These are phyloP conservation scores for Trichosurus vulpecula DNA, from an alignment of 2,797 vertebrate species.

Conservation along the genomic window DNA sequence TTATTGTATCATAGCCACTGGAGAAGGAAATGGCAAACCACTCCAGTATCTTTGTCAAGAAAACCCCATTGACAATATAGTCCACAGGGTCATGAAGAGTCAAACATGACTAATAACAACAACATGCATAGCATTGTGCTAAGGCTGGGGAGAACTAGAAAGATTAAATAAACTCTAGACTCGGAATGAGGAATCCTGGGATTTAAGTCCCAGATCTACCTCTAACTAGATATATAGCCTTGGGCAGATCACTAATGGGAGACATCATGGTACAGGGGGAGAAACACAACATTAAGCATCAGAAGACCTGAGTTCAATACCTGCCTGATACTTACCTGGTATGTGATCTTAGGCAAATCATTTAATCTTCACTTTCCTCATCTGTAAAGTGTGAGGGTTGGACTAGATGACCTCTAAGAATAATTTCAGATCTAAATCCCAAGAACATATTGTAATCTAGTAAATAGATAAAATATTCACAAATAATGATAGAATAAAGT, in stretches of 20 bases:
- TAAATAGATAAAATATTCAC: neutral
- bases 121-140: neutral
- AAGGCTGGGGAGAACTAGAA: neutral
- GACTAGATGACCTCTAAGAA: neutral
- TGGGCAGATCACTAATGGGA: neutral
- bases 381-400: neutral
- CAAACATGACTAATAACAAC: neutral
- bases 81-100: neutral
- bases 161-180: neutral
- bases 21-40: neutral
- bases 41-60: neutral
- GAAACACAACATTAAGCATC: neutral
- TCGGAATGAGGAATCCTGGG: neutral
- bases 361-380: neutral
- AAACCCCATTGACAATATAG: neutral
- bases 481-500: neutral
- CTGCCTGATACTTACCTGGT: neutral
- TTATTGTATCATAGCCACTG: neutral
- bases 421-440: neutral
- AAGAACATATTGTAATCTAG: neutral
- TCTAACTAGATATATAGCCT: neutral
- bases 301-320: neutral
- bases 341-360: neutral
- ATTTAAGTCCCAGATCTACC: neutral
- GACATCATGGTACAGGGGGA: neutral